Evolutionary conservation across 2,797 vertebrate species (phyloP).

Genomic region (Melanitta fusca): DNA sequence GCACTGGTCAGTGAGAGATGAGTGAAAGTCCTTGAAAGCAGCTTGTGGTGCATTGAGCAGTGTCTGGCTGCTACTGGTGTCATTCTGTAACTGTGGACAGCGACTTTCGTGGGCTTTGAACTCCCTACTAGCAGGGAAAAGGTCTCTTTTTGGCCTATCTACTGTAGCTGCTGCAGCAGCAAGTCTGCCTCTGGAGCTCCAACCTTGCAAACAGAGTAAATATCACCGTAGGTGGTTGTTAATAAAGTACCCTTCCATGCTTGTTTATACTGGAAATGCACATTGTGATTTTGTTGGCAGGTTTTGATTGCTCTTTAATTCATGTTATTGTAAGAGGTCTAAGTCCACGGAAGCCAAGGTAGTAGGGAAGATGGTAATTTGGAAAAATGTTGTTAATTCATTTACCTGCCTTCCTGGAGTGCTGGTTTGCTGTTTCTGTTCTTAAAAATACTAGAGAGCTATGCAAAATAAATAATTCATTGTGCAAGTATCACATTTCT

Average conservation of each 20-base stretch:
- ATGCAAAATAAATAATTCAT: constrained; percentile 62
- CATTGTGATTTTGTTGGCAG: background rate
- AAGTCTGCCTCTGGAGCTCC: background rate
- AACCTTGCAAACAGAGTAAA: background rate
- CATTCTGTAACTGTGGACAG: background rate
- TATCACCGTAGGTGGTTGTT: background rate
- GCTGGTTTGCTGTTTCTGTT: background rate
- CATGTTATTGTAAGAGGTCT: background rate
- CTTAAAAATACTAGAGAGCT: background rate
- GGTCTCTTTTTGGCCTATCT: background rate
- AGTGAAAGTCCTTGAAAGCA: background rate
- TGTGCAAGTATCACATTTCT: background rate
- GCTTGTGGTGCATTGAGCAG: background rate
- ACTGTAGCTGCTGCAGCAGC: background rate
- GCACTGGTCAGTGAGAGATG: background rate
- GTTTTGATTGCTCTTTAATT: background rate
- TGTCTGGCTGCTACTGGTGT: background rate
- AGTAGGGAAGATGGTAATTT: background rate
- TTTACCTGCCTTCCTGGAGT: background rate
- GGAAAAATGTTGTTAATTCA: background rate
- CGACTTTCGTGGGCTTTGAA: background rate
- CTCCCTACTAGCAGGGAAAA: background rate
- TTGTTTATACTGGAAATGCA: background rate
- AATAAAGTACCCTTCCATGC: background rate
- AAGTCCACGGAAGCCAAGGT: background rate